Evolutionary conservation across 2,797 vertebrate genomes (phyloP).

Genomic region (Myotis vivesi): DNA sequence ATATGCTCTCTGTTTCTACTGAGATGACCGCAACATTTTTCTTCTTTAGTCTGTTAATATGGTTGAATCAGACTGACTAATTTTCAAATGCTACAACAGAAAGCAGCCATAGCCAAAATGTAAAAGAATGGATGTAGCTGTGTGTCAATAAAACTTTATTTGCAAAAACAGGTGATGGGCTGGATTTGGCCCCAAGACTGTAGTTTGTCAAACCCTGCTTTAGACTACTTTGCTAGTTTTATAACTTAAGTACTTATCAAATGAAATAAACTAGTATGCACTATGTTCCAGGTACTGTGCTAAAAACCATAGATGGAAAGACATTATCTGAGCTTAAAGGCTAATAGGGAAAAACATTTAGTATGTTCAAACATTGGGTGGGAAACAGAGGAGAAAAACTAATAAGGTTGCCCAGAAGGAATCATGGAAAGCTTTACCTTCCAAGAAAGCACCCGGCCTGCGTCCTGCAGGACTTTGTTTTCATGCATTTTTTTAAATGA

Average conservation of each 20-base stretch:
- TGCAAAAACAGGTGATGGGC: background rate
- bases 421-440: background rate
- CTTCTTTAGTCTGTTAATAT: constrained; percentile 30
- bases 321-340: background rate
- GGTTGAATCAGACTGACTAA: constrained; percentile 1
- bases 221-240: background rate
- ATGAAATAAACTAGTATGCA: constrained; percentile 35
- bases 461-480: background rate
- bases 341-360: background rate
- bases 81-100: constrained; percentile 42
- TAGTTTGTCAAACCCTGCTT: background rate
- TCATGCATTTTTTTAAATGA: background rate
- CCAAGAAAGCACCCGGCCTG: background rate
- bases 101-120: background rate
- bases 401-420: background rate
- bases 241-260: constrained; percentile 16
- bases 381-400: background rate
- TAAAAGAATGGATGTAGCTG: background rate
- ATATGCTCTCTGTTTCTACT: background rate
- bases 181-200: background rate
- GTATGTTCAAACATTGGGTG: background rate
- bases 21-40: background rate
- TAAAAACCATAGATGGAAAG: constrained; percentile 23
- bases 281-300: background rate
- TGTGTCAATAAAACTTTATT: constrained; percentile 25